These are phyloP conservation scores for Cossypha niveicapilla DNA, from an alignment of 2,797 vertebrate genomes.

Conservation along the genomic window DNA sequence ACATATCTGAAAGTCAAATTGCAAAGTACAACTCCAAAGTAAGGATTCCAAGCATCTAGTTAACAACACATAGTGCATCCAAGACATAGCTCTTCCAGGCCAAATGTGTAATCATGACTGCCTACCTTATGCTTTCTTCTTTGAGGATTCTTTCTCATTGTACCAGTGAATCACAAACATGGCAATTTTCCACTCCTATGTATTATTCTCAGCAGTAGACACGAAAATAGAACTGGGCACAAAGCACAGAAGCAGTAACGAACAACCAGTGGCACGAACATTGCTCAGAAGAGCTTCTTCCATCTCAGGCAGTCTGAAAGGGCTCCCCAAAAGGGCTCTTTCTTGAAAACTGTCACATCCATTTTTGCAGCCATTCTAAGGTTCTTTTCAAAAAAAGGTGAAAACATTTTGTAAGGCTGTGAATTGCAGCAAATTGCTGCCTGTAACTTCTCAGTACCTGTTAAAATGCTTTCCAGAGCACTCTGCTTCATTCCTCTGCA, in stretches of 20 bases:
- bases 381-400: neutral
- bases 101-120: neutral
- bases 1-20: neutral
- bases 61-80: neutral
- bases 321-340: neutral
- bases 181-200: neutral
- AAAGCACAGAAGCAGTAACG: neutral
- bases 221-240: neutral
- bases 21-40: neutral
- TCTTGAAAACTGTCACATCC: neutral
- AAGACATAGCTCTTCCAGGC: neutral
- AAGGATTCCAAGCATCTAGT: neutral
- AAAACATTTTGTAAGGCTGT: neutral
- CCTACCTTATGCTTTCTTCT: neutral
- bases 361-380: neutral
- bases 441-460: neutral
- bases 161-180: neutral
- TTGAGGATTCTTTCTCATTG: neutral
- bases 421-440: neutral
- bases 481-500: neutral
- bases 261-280: neutral
- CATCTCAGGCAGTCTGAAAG: neutral
- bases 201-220: neutral
- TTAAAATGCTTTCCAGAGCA: neutral
- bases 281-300: neutral